phyloP scores from a whole-genome alignment of 2,113 vertebrate species.

The Rostratula benghalensis region DNA sequence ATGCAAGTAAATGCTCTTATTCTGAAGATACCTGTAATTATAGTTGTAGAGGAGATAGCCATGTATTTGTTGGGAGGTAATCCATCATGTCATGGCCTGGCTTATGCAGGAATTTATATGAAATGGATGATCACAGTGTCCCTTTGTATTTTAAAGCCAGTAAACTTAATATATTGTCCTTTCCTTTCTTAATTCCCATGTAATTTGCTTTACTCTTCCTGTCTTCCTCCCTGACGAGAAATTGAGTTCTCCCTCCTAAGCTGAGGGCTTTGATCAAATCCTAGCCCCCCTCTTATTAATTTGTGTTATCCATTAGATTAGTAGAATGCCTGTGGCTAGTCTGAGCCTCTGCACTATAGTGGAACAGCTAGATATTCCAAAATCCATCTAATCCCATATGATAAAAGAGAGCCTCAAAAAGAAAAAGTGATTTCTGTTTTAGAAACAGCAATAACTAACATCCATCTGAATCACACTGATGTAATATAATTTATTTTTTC shows the following conservation, averaged over 20 bases:
- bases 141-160: neutral
- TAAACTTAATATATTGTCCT: neutral
- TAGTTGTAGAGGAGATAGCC: neutral
- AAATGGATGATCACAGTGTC: neutral
- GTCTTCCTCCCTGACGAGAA: neutral
- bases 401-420: neutral
- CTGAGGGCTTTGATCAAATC: neutral
- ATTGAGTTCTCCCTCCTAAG: neutral
- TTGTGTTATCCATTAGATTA: neutral
- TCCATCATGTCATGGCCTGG: neutral
- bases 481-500: neutral
- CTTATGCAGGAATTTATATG: neutral
- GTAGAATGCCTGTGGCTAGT: neutral
- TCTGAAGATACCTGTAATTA: neutral
- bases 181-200: neutral
- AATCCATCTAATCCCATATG: neutral
- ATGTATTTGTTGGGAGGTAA: neutral
- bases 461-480: neutral
- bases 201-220: neutral
- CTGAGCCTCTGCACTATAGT: neutral
- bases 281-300: neutral
- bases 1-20: neutral
- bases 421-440: neutral
- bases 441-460: neutral
- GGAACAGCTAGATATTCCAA: neutral